A percentile compares a stretch with the other conserved stretches of the same genome.
Conservation (phyloP, 1,140 invertebrate species). For the Chironomus striatipennis region DNA sequence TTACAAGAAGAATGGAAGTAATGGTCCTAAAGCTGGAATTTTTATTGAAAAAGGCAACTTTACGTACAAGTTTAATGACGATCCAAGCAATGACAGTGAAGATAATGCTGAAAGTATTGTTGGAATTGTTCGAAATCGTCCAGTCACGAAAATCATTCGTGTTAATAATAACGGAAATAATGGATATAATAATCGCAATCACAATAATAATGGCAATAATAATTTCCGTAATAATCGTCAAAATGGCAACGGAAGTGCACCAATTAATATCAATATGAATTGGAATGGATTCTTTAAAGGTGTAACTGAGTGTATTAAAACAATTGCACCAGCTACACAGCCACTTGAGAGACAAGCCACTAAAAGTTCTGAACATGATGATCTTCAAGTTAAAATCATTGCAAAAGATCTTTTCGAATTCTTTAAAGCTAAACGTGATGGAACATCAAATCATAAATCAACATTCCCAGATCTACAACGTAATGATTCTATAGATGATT, state of each 20-base stretch:
- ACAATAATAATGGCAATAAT: background rate
- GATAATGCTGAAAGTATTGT: background rate
- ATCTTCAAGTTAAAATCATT: background rate
- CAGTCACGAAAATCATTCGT: background rate
- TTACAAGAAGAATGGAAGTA: background rate
- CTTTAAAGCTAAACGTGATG: no score
- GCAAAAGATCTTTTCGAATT: background rate
- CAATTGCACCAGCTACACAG: background rate
- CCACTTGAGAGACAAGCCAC: background rate
- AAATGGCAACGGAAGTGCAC: background rate
- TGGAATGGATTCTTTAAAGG: background rate
- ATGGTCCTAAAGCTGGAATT: background rate
- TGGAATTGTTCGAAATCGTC: background rate
- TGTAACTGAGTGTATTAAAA: background rate
- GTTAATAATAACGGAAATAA: background rate
- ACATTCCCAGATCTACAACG: no score
- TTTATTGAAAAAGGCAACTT: conserved; percentile 12
- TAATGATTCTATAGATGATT: no score
- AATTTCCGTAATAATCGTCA: background rate
- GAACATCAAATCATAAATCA: no score
- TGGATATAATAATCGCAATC: background rate
- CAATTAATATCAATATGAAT: conserved; percentile 19
- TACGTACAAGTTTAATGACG: background rate
- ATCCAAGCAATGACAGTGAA: background rate
- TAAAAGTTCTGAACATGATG: background rate